Conservation (phyloP, 1,140 invertebrate genomes). For the Plutomurus gul region DNA sequence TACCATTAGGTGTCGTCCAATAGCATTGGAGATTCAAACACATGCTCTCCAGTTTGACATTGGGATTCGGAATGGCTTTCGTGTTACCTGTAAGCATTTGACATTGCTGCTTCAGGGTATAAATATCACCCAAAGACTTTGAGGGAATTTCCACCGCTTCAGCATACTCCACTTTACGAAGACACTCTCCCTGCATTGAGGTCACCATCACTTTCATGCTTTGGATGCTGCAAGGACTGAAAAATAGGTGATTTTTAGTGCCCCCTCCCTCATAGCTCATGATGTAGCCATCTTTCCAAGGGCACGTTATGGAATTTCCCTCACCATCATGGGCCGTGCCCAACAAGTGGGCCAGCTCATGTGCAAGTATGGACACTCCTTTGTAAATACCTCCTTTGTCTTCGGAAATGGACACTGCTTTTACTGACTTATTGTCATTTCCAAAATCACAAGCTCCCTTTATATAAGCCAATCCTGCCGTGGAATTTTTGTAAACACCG, state of each 20-base stretch:
- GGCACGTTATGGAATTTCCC: not conserved
- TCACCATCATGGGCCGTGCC: not conserved
- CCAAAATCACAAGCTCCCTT: not conserved
- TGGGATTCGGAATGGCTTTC: no score
- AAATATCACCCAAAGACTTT: no score
- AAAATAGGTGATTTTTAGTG: conserved; percentile 30
- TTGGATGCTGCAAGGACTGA: conserved; percentile 5
- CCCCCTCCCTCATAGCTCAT: conserved; percentile 43
- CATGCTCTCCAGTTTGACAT: no score
- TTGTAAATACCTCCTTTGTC: conserved; percentile 3
- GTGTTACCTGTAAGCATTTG: no score
- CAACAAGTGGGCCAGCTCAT: conserved; percentile 27
- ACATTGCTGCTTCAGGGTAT: no score
- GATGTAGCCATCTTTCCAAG: conserved; percentile 26
- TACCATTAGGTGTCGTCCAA: no score
- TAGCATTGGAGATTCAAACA: no score
- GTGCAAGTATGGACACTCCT: not conserved
- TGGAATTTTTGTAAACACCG: not conserved
- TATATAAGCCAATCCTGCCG: not conserved
- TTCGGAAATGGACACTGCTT: not conserved
- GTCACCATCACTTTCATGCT: conserved; percentile 16
- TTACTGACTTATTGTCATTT: not conserved
- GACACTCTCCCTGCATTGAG: not conserved
- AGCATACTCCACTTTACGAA: not conserved
- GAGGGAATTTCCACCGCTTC: no score